phyloP scores from a whole-genome alignment of 2,797 vertebrate genomes.

The Spea hammondii region DNA sequence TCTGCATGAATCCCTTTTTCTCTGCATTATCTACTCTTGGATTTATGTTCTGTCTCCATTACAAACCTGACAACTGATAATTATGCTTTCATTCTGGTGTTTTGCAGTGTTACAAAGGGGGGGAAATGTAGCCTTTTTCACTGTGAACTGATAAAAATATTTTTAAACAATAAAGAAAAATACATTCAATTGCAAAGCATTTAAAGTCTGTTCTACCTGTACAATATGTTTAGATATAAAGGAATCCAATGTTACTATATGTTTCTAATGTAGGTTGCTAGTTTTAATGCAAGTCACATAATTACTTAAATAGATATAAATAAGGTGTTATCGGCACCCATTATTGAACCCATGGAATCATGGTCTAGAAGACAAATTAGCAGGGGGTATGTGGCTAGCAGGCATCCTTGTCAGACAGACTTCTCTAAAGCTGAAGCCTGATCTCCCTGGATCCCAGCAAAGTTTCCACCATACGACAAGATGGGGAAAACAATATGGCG shows the following conservation, averaged over 20 bases:
- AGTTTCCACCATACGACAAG: too few species aligned
- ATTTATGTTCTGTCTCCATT: slow-evolving; percentile 17
- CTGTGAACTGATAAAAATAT: background rate
- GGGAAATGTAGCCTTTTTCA: background rate
- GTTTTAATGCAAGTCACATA: background rate
- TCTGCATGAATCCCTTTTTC: slow-evolving; percentile 15
- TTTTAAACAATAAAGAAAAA: slow-evolving; percentile 2
- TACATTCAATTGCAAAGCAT: background rate
- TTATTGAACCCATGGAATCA: too few species aligned
- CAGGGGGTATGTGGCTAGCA: too few species aligned
- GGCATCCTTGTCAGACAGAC: too few species aligned
- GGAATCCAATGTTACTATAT: background rate
- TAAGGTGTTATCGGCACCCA: too few species aligned
- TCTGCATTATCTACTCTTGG: slow-evolving; percentile 4
- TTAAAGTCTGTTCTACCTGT: background rate
- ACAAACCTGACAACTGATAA: slow-evolving; percentile 13
- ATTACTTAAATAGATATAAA: too few species aligned
- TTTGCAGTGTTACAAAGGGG: background rate
- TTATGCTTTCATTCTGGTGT: slow-evolving; percentile 21
- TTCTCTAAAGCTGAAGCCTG: too few species aligned
- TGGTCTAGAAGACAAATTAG: too few species aligned
- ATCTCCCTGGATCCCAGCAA: too few species aligned
- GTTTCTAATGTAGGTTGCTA: background rate
- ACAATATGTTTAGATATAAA: background rate
- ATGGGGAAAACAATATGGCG: too few species aligned